Base-by-base conservation (phyloP, 2,888 invertebrate genomes). In the Scaptomyza flava region DNA sequence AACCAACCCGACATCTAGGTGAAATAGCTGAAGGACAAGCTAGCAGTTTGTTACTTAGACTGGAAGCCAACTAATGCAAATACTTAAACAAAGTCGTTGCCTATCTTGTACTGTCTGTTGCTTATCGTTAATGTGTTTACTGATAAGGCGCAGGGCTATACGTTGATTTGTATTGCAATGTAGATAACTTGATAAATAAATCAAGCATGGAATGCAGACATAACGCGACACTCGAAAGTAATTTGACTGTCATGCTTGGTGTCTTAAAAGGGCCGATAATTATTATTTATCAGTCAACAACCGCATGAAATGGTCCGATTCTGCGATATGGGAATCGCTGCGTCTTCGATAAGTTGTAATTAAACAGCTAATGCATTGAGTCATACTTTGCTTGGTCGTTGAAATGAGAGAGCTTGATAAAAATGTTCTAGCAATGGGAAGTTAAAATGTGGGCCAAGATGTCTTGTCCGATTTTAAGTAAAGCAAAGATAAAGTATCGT, bases 231-330 rank as follows among this genome's bases (percentile, higher is more conserved):
- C 56, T 75, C 23, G 42, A 64, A 72, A 68, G 76, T 64, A 59
- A 77, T 74, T 76, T 70, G 58, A 54, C 72, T 72, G 86, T 70
- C 81, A 67, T 48, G 17, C 45, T 54, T 43, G 63, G 61, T 53
- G 57, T 48, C 41, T 41, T 48, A 20, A 12, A 41, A 54, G 53
- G 53, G 60, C 33, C 12, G 31, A 61, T 58, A 51, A 45, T 34
- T 6, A n/a, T 20, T 38, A 6, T 38, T 14, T 57, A 70, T 53
- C 76, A 59, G 62, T 51, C 64, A 64, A 42, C 20, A 41, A 53
- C 74, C 59, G 56, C 52, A 47, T 51, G 20, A 46, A 54, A 42
- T 52, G 27, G 50, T 38, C 5, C 17, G 48, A 20, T 17, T 38
- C n/a, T 33, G 23, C 38, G 36, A 54, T 33, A 43, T 43, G 17